Conservation (phyloP, 1,140 invertebrate species). For the Ephestia elutella region DNA sequence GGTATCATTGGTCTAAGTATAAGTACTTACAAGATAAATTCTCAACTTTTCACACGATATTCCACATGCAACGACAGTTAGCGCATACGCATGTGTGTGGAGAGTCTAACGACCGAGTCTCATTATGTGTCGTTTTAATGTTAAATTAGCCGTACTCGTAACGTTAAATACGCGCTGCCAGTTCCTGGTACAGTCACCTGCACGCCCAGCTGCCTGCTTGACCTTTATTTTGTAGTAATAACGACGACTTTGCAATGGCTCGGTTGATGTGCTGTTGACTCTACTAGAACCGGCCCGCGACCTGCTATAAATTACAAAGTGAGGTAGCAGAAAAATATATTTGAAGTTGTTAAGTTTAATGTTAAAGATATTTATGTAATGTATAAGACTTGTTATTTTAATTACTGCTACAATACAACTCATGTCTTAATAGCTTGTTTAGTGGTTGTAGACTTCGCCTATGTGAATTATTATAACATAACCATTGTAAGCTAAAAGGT, state of each 20-base stretch:
- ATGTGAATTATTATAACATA: too few relatives aligned
- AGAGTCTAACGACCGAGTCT: neutral
- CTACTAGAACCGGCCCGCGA: too few relatives aligned
- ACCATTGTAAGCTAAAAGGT: too few relatives aligned
- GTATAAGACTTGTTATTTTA: constrained; percentile 13
- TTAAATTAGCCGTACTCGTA: constrained; percentile 8
- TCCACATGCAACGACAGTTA: neutral
- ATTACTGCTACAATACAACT: neutral
- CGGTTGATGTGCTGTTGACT: too few relatives aligned
- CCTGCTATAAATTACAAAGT: neutral
- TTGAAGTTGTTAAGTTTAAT: neutral
- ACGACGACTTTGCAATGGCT: too few relatives aligned
- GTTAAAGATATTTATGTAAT: constrained; percentile 15
- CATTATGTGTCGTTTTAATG: constrained; percentile 8
- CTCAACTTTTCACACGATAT: neutral
- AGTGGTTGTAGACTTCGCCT: too few relatives aligned
- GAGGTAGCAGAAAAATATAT: neutral
- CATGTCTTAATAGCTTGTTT: too few relatives aligned
- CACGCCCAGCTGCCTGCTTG: too few relatives aligned
- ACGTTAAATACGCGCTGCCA: constrained; percentile 1
- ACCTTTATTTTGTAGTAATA: too few relatives aligned
- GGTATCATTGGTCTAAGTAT: too few relatives aligned
- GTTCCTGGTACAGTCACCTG: neutral
- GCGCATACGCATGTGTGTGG: neutral
- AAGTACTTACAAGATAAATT: neutral